Conservation (phyloP, 2,797 vertebrate species). For the Takifugu ocellatus region DNA sequence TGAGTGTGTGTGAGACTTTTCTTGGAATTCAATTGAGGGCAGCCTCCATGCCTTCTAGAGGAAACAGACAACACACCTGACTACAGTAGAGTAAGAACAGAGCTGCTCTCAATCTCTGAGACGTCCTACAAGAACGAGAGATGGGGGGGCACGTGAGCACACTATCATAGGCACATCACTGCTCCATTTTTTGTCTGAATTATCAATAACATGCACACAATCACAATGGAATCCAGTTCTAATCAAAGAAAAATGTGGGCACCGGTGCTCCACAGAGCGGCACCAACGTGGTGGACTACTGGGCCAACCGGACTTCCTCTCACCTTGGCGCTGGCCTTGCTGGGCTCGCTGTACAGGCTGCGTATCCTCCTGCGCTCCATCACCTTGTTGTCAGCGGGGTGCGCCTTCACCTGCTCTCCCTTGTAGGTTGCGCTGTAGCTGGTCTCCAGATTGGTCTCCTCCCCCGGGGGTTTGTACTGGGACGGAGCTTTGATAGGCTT, state of each 20-base stretch:
- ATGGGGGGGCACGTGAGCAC: slow-evolving; percentile 74
- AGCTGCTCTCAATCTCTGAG: slow-evolving; percentile 80
- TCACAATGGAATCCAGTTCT: background rate
- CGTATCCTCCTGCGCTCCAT: slow-evolving; percentile 93
- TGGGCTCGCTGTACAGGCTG: slow-evolving; percentile 91
- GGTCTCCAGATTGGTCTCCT: slow-evolving; percentile 86
- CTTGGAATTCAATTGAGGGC: slow-evolving; percentile 46
- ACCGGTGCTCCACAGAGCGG: background rate
- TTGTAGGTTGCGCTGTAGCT: slow-evolving; percentile 95
- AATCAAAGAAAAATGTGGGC: background rate
- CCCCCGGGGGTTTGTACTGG: slow-evolving; percentile 84
- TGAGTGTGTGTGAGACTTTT: slow-evolving; percentile 21
- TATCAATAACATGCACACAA: slow-evolving; percentile 33
- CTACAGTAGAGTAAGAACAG: slow-evolving; percentile 79
- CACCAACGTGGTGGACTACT: background rate
- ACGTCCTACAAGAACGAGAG: slow-evolving; percentile 78
- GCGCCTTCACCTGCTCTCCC: slow-evolving; percentile 86
- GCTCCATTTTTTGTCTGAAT: slow-evolving; percentile 7
- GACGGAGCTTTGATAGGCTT: slow-evolving; percentile 87
- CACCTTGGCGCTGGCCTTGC: slow-evolving; percentile 90
- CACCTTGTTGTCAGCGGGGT: slow-evolving; percentile 84
- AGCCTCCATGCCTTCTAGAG: slow-evolving; percentile 72
- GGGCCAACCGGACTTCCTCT: slow-evolving; percentile 32
- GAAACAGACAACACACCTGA: slow-evolving; percentile 79
- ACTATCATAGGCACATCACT: slow-evolving; percentile 49